phyloP scores from a whole-genome alignment of 1,140 invertebrate species.

The Cyclargus thomasi region DNA sequence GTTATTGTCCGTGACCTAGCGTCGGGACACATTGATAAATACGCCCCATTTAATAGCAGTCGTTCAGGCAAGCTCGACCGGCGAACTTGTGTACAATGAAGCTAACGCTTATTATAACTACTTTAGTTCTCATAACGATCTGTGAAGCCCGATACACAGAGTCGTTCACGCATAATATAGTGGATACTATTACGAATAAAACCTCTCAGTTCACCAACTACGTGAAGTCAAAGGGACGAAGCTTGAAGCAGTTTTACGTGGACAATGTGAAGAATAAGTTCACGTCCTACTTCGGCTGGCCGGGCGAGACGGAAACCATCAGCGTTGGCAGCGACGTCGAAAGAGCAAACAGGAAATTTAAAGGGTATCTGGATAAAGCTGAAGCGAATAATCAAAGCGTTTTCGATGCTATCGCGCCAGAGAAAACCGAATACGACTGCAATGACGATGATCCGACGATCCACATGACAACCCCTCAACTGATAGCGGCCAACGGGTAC shows the following conservation, averaged over 20 bases:
- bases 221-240: conserved; percentile 51
- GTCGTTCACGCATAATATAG: conserved; percentile 49
- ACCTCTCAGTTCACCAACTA: conserved; percentile 50
- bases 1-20: background rate
- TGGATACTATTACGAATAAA: conserved; percentile 45
- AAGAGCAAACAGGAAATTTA: conserved; percentile 42
- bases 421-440: conserved; percentile 35
- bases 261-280: conserved; percentile 50
- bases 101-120: conserved; percentile 44
- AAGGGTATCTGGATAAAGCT: conserved; percentile 41
- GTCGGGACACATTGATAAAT: background rate
- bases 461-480: conserved; percentile 71
- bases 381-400: conserved; percentile 37
- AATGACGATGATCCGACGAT: conserved; percentile 53
- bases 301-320: conserved; percentile 19
- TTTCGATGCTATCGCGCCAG: conserved; percentile 54
- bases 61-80: conserved; percentile 25
- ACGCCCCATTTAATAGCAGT: conserved; percentile 38
- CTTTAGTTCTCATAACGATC: conserved; percentile 34
- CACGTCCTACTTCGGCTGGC: conserved; percentile 39
- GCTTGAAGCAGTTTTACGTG: conserved; percentile 48
- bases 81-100: conserved; percentile 42
- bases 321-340: conserved; percentile 17
- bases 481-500: conserved; percentile 81
- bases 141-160: conserved; percentile 38